These are phyloP conservation scores for Aphaenogaster rudis DNA, from an alignment of 1,140 invertebrate species.

Conservation along the genomic window DNA sequence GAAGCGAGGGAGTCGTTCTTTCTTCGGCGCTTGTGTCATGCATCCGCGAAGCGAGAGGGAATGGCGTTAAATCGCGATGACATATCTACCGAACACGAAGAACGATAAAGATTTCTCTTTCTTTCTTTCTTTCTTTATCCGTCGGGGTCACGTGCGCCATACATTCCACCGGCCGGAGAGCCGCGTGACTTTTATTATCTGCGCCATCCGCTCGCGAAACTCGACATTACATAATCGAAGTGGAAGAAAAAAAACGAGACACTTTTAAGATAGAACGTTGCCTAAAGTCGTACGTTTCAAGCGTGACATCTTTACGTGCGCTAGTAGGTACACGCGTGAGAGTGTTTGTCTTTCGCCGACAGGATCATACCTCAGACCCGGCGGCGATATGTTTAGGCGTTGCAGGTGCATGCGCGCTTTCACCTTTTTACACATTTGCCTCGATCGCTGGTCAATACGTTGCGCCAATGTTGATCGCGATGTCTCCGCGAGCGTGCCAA, in stretches of 20 bases:
- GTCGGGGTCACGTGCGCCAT: background rate
- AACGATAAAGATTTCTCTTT: background rate
- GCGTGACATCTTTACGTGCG: background rate
- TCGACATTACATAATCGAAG: constrained; percentile 12
- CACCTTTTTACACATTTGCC: constrained; percentile 30
- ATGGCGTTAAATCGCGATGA: background rate
- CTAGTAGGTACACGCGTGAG: constrained; percentile 3
- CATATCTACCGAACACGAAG: background rate
- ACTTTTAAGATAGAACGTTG: background rate
- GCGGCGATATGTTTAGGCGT: constrained; percentile 17
- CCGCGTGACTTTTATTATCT: constrained; percentile 39
- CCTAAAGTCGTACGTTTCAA: background rate
- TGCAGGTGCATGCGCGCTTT: constrained; percentile 44
- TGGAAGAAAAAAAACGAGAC: background rate
- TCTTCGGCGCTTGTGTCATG: constrained; percentile 11
- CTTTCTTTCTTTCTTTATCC: background rate
- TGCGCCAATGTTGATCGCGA: background rate
- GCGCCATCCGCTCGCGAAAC: background rate
- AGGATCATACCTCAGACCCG: background rate
- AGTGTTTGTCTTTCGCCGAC: constrained; percentile 31
- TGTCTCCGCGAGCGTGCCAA: background rate
- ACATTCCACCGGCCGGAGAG: background rate
- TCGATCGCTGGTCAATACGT: background rate
- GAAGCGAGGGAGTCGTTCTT: background rate
- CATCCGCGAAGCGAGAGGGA: background rate